Evolutionary conservation across 1,140 invertebrate genomes (phyloP), one percentile per base, ranked within the genome.

Genomic region (Spodoptera frugiperda): DNA sequence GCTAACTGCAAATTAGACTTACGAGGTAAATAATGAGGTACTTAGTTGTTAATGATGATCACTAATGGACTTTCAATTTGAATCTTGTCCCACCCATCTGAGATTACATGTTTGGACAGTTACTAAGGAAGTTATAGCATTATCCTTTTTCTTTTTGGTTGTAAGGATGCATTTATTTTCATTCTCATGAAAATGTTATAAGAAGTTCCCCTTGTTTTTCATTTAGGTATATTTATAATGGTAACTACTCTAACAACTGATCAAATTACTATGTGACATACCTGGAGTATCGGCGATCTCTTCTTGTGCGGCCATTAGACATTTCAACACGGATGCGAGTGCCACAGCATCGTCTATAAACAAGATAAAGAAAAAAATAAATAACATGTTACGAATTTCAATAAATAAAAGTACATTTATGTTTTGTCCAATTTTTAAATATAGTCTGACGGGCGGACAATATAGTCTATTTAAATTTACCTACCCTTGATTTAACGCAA

Each of bases 271-370:
- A 17, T n/a, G 55, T 21, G 39, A 25, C 91, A 76, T 95, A 94
- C 78, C 95, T 95, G 48, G 80, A 80, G 55, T 90, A 89, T 73
- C 96, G 95, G 72, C 96, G 95, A 61, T 97, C 96, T 78, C 97
- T 95, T 68, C 97, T 94, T 78, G 97, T 97, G 86, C 97, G 95
- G 0, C 97, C 97, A 80, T 96, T 98, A 0, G 97, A 98, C 97
- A 98, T 98, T 92, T 98, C 97, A 21, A 98, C 97, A 78, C 97
- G 95, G 57, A 98, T 97, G 87, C 97, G 95, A 17, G 96, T 97
- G 9, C 97, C 97, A 94, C 97, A 98, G 91, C 97, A 97, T 55
- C 97, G 96, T 70, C 97, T 97, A 80, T 25, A 95, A 91, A 74
- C 33, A 79, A 89, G 81, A 75, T 33, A 73, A 73, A 78, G 4